Base-by-base conservation (phyloP, 37 sponge, comb jelly and placozoan genomes). In the Petrosia ficiformis region DNA sequence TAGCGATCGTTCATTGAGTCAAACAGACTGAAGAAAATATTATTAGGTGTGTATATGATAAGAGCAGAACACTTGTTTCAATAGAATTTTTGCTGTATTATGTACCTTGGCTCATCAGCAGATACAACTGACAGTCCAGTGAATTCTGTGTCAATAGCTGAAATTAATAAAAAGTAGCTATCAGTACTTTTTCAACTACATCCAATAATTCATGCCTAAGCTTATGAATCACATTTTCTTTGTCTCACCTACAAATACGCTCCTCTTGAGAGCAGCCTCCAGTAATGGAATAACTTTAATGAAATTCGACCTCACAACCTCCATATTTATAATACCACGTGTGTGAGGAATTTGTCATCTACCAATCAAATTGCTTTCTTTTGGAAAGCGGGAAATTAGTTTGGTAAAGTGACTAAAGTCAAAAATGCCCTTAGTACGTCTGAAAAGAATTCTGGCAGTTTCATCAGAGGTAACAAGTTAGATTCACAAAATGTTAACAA, bases 111-210 rank as follows among this genome's bases (percentile, higher is more conserved):
- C 42, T 68, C 68, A 59, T 82, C 83, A 8, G 34, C 1, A 19
- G 32, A 11, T 21, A 39, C 39, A 8, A 64, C 72, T 44, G 58
- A 34, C 6, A 91, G 83, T 29, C 91, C 91, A 60, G 91, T 86
- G 65, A 91, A 91, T 41, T 91, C 91, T 1, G 86, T 82, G 44
- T 91, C 91, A 19, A 91, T 71, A 66, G 81, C 91, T 87, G 68
- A 16, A 59, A 26, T 21, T 30, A 39, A 44, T 26, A n/a, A n/a
- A n/a, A n/a, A n/a, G n/a, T n/a, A n/a, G n/a, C n/a, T n/a, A n/a
- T n/a, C n/a, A n/a, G n/a, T n/a, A n/a, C n/a, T n/a, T n/a, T n/a
- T n/a, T n/a, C n/a, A n/a, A n/a, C n/a, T n/a, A n/a, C n/a, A n/a
- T n/a, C n/a, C n/a, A n/a, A n/a, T n/a, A n/a, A n/a, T n/a, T n/a